A percentile compares a stretch with the other conserved stretches of the same genome.
Conservation (phyloP, 2,113 vertebrate species). For the Dipodomys merriami region DNA sequence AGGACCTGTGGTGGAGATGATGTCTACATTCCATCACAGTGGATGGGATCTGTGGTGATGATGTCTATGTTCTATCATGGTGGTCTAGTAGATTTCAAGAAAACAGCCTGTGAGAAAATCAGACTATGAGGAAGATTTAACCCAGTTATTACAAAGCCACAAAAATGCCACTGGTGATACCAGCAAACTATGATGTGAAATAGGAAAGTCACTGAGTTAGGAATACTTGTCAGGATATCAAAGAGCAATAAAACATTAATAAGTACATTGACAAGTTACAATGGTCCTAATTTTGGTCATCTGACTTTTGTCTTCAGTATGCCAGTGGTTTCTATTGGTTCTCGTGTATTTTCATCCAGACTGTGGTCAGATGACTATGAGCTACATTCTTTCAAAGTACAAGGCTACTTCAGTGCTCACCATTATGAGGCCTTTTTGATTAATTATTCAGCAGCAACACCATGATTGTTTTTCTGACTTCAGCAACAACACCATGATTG, state of each 20-base stretch:
- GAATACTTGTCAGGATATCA: not conserved
- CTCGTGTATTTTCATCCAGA: not conserved
- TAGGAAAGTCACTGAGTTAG: not conserved
- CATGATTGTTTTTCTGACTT: not conserved
- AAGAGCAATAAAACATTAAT: slow-evolving; percentile 2
- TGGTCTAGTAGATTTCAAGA: not conserved
- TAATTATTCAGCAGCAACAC: not conserved
- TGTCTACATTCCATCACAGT: no score
- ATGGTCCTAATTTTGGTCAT: not conserved
- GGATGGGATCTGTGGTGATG: not conserved
- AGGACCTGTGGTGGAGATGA: not conserved
- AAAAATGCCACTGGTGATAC: not conserved
- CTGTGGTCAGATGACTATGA: not conserved
- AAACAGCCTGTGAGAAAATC: not conserved
- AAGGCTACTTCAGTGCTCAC: not conserved
- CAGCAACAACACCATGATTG: not conserved
- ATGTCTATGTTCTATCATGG: no score
- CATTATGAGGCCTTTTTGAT: not conserved
- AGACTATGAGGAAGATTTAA: not conserved
- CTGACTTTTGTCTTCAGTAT: not conserved
- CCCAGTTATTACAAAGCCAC: not conserved
- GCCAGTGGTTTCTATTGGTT: not conserved
- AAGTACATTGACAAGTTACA: not conserved
- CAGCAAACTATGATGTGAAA: not conserved
- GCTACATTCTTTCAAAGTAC: not conserved